Base-by-base conservation (phyloP, 53 echinoderm and acorn worm species). In the Arbacia lixula region DNA sequence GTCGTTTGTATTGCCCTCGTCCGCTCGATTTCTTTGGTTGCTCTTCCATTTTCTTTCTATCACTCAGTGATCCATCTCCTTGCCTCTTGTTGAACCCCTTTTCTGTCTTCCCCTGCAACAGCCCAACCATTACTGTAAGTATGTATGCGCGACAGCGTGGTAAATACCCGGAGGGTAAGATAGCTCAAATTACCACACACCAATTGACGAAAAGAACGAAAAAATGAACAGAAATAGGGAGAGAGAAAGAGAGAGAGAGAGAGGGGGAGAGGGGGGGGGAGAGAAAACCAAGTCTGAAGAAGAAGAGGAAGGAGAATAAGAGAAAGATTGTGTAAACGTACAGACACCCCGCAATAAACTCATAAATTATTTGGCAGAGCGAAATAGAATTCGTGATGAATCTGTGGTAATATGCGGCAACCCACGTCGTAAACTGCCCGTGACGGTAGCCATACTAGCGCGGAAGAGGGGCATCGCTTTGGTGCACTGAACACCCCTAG, bases 91-190 rank as follows among this genome's bases (percentile, higher is more conserved):
- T 46, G 8, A 10, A 10, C 14, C 14, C 49, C 49, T 46, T 35
- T 39, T 66, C n/a, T 66, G 27, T 42, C 49, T 46, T 46, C 49
- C 8, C 14, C 14, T 46, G 9, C 43, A 42, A 42, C 43, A 36
- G 11, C 11, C 43, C 26, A 69, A 69, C 43, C 69, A 69, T 8
- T 24, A 69, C 43, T 28, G 46, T 29, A 28, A 42, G 69, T 69
- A 42, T 39, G 42, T 25, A 42, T 11, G 29, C 69, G 27, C 27
- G 28, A 43, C 69, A 41, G 27, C 41, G 41, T 69, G 69, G 69
- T 27, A 69, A 69, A 69, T 69, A 69, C 43, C 69, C 69, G 6
- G 12, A 24, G 36, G 69, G 69, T 43, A 69, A 69, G n/a, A 69
- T 27, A 43, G 43, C 28, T 69, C 43, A 40, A 42, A 69, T 42